phyloP scores from a whole-genome alignment of 2,113 vertebrate species.

The Chiloscyllium plagiosum region DNA sequence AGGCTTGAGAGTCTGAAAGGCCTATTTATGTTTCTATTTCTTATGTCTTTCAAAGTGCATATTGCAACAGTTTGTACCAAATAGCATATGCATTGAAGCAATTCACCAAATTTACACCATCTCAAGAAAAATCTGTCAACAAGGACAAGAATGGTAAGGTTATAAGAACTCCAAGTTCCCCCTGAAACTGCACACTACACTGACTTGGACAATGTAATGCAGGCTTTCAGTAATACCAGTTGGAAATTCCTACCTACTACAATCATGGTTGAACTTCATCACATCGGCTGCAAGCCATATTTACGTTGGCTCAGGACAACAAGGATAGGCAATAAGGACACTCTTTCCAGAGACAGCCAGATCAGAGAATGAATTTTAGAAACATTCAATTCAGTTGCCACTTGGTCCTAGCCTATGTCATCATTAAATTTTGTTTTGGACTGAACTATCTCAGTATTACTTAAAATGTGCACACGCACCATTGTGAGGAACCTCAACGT shows the following conservation, averaged over 20 bases:
- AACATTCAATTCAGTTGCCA: not conserved
- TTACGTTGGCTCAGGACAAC: not conserved
- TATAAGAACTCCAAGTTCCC: not conserved
- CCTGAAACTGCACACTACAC: not conserved
- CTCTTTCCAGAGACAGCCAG: too few relatives aligned
- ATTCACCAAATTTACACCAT: not conserved
- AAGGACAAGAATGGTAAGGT: not conserved
- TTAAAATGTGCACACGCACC: not conserved
- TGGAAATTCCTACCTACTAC: not conserved
- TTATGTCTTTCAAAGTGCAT: too few relatives aligned
- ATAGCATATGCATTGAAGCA: not conserved
- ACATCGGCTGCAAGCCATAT: not conserved
- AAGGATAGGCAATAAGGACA: not conserved
- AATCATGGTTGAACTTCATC: not conserved
- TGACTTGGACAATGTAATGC: not conserved
- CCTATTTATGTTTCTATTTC: too few relatives aligned
- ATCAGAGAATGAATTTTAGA: not conserved
- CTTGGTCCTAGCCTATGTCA: not conserved
- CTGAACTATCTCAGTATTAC: not conserved
- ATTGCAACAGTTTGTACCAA: not conserved
- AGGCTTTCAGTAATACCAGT: not conserved
- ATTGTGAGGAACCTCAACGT: not conserved
- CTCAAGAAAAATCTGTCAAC: not conserved
- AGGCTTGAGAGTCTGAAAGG: too few relatives aligned
- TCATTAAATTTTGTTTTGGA: not conserved